Evolutionary conservation across 2,113 vertebrate species (phyloP).

Genomic region (Oostethus manadensis): DNA sequence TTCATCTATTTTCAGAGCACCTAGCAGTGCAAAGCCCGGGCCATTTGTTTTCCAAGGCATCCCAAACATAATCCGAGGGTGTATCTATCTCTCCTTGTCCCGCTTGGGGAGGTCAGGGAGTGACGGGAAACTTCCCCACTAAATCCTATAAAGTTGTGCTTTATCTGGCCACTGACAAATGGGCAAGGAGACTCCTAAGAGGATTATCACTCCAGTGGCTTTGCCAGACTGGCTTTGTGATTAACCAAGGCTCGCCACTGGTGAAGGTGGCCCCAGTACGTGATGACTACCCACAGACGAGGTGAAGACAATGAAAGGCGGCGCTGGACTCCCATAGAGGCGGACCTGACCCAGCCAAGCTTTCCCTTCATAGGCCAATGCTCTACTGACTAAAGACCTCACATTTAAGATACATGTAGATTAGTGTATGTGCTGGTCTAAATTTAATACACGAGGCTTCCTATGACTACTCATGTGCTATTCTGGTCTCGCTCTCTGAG

Average conservation of each 20-base stretch:
- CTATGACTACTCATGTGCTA: slow-evolving; percentile 4
- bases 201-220: slow-evolving; percentile 69
- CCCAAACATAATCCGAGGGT: slow-evolving; percentile 19
- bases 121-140: slow-evolving; percentile 62
- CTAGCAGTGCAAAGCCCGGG: slow-evolving; percentile 12
- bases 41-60: slow-evolving; percentile 11
- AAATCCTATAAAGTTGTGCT: slow-evolving; percentile 78
- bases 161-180: slow-evolving; percentile 79
- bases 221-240: slow-evolving; percentile 37
- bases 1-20: slow-evolving; percentile 21
- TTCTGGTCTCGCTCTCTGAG: neutral
- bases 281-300: slow-evolving; percentile 13
- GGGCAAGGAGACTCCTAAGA: slow-evolving; percentile 74
- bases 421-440: neutral
- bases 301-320: slow-evolving; percentile 18
- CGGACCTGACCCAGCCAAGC: slow-evolving; percentile 31
- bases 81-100: slow-evolving; percentile 5
- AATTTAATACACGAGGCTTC: slow-evolving; percentile 1
- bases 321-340: slow-evolving; percentile 16
- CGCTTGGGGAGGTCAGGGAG: slow-evolving; percentile 62
- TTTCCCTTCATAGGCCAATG: slow-evolving; percentile 23
- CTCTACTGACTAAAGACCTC: neutral
- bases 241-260: slow-evolving; percentile 22
- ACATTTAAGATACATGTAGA: slow-evolving; percentile 14
- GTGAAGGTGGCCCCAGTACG: slow-evolving; percentile 17